These are phyloP conservation scores for Xylocampa areola DNA, from an alignment of 2,888 invertebrate species.

Conservation along the genomic window DNA sequence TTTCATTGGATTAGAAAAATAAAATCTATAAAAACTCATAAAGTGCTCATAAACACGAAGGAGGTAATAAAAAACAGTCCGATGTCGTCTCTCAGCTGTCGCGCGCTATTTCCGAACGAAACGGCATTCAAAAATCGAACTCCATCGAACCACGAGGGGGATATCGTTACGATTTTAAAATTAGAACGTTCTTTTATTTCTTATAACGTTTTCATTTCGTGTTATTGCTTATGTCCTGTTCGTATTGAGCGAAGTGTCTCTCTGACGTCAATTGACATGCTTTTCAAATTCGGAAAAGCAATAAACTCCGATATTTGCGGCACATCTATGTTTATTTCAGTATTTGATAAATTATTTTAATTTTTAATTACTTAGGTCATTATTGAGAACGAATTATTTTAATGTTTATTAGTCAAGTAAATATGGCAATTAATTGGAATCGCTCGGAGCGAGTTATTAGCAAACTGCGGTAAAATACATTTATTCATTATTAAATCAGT, in stretches of 20 bases:
- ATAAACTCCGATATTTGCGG: slow-evolving; percentile 53
- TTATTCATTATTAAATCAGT: slow-evolving; percentile 34
- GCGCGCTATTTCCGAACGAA: slow-evolving; percentile 87
- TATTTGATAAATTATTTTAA: slow-evolving; percentile 31
- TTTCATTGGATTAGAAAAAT: slow-evolving; percentile 84
- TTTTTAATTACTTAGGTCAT: slow-evolving; percentile 37
- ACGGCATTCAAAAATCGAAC: slow-evolving; percentile 86
- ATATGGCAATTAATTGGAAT: slow-evolving; percentile 38
- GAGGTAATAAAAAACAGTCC: slow-evolving; percentile 87
- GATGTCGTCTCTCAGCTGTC: slow-evolving; percentile 88
- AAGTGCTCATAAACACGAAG: slow-evolving; percentile 89
- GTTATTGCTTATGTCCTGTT: slow-evolving; percentile 66
- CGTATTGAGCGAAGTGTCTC: slow-evolving; percentile 59
- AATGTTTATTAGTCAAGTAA: slow-evolving; percentile 45
- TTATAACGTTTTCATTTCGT: slow-evolving; percentile 63
- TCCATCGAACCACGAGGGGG: slow-evolving; percentile 82
- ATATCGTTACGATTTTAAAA: slow-evolving; percentile 80
- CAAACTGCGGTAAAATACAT: slow-evolving; percentile 44
- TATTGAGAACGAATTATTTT: slow-evolving; percentile 34
- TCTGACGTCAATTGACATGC: slow-evolving; percentile 59
- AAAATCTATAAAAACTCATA: slow-evolving; percentile 88
- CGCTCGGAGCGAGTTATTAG: slow-evolving; percentile 35
- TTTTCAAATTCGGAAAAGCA: slow-evolving; percentile 57
- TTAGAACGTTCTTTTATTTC: slow-evolving; percentile 77
- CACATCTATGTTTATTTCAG: slow-evolving; percentile 28